Base-by-base conservation (phyloP, 64 coral and sea anemone genomes). In the Anthopleura sola region DNA sequence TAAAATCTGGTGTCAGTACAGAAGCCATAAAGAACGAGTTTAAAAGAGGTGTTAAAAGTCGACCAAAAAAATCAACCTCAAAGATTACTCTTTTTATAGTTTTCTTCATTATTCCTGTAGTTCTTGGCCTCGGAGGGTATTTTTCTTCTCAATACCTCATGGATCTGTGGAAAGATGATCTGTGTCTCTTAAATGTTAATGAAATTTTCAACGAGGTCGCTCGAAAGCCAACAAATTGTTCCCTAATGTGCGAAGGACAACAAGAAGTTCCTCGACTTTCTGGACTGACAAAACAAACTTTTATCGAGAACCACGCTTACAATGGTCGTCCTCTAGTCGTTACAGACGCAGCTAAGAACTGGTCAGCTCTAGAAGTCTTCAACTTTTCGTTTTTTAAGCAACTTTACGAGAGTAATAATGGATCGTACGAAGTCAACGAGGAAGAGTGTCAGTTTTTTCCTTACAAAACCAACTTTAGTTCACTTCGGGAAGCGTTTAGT, bases 361-460 rank as follows among this genome's bases (percentile, higher is more conserved):
- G 97, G 97, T 91, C 93, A 6, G 97, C 97, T n/a, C 36, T 92
- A 11, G 68, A 95, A 34, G 50, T 68, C 12, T 99, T 99, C 68
- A 95, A 89, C 36, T 99, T 92, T 39, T 88, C 86, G 44, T 99
- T 95, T 76, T 87, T 99, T 18, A 94, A 94, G 48, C 82, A 89
- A 0, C 81, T 99, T 21, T 95, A 95, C 54, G 90, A 92, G 33
- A 80, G 78, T n/a, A 98, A 89, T 58, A 86, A 91, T 78, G 88
- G 84, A 19, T 87, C 97, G 1, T 95, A 95, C 83, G 83, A 64
- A 23, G 75, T 69, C 5, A 99, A 88, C 31, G 97, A 99, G 50
- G 93, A 95, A 36, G 97, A 99, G 19, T 99, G 97, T 21, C 97
- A 99, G 49, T 99, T 99, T 77, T 99, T 99, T 46, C 97, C 97